phyloP scores from a whole-genome alignment of 2,113 vertebrate genomes.

The Spilogale gracilis region DNA sequence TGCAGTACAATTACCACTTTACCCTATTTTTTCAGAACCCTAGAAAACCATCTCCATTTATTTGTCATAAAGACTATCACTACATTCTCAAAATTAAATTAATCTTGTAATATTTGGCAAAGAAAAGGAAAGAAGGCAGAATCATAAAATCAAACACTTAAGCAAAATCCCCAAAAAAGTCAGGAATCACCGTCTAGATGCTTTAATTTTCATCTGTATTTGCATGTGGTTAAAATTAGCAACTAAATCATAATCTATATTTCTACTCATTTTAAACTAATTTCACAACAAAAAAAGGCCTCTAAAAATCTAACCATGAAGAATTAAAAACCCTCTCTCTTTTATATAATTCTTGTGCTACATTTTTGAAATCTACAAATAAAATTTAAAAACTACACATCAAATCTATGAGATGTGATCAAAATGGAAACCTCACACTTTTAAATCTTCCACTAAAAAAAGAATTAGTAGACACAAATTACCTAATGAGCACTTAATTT shows the following conservation, averaged over 20 bases:
- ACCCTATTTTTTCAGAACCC: background rate
- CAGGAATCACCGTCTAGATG: background rate
- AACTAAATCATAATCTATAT: conserved; percentile 1
- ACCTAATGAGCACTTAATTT: background rate
- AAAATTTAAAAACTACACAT: background rate
- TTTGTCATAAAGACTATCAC: conserved; percentile 13
- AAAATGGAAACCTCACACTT: background rate
- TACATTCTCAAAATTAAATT: conserved; percentile 19
- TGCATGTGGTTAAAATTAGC: background rate
- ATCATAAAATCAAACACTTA: background rate
- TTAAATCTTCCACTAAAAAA: background rate
- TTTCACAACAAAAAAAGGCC: background rate
- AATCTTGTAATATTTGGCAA: background rate
- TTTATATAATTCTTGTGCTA: background rate
- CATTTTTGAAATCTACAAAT: background rate
- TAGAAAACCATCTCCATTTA: background rate
- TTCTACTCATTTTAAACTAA: conserved; percentile 25
- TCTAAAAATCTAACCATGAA: background rate
- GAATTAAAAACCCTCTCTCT: background rate
- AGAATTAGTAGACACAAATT: background rate
- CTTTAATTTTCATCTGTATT: background rate
- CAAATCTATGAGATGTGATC: background rate
- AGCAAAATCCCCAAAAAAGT: background rate
- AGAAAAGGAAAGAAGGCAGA: background rate
- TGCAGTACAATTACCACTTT: background rate